Base-by-base conservation (phyloP, 2,888 invertebrate genomes). In the Acanthoscelides obtectus region DNA sequence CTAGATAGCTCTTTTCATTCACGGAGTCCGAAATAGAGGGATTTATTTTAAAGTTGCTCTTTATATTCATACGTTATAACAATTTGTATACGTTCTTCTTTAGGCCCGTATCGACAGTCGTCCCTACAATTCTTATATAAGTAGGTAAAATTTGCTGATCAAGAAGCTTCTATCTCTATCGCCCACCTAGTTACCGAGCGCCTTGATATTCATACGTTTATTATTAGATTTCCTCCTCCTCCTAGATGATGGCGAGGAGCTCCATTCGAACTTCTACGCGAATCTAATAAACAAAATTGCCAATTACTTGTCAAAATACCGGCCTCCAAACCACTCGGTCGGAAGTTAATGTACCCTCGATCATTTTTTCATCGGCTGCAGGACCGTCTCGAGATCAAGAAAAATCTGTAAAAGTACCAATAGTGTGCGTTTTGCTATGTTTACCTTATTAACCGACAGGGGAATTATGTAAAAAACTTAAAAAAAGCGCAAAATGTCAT, bases 201-300 rank as follows among this genome's bases (percentile, higher is more conserved):
- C 25, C 65, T 71, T 68, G 66, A 20, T 71, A 71, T 71, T 64
- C 71, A 68, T 64, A 45, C 22, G n/a, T 70, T 67, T 22, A 21
- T 68, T 65, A 68, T 69, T 71, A 63, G 19, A 67, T 70, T 66
- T 27, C 19, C 45, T 70, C 22, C 69, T 66, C 22, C 65, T 27
- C 67, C 67, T 20, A 3, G n/a, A 22, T 22, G 21, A 20, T 72
- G 71, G 68, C 69, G 17, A 45, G 45, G 45, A 45, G 45, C 45
- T 45, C 45, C 45, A 45, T 45, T 17, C 12, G 45, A 45, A 45
- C 64, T 69, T 27, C 69, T 71, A 71, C 68, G 67, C 25, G 72
- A 75, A 77, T 75, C 75, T 75, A 77, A 77, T 77, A 75, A 73
- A 73, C 74, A 75, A 74, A 77, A 77, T 77, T 77, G 77, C 69